Evolutionary conservation across 2,113 vertebrate genomes (phyloP).

Genomic region (Echinops telfairi): DNA sequence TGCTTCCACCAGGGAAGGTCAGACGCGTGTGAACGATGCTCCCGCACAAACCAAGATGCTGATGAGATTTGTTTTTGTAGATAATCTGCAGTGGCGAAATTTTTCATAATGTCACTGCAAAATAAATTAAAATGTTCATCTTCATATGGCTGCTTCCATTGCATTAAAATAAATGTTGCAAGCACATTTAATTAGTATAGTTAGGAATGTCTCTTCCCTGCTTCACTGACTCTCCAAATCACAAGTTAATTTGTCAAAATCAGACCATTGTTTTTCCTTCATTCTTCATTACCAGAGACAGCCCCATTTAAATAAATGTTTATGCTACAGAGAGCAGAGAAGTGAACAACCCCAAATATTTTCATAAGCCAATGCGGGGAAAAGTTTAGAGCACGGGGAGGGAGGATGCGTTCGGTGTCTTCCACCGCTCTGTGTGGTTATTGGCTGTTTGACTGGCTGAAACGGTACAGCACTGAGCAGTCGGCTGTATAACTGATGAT

Average conservation of each 20-base stretch:
- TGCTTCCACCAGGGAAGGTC: constrained; percentile 89
- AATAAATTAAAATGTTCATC: constrained; percentile 96
- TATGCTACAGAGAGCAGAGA: constrained; percentile 92
- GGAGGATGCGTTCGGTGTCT: constrained; percentile 14
- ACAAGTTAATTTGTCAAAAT: constrained; percentile 96
- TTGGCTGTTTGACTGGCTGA: constrained; percentile 85
- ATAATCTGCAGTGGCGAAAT: constrained; percentile 91
- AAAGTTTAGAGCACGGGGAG: constrained; percentile 84
- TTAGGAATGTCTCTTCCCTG: constrained; percentile 93
- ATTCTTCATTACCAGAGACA: constrained; percentile 94
- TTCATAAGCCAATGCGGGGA: constrained; percentile 86
- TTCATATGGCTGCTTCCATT: constrained; percentile 94
- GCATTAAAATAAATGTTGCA: constrained; percentile 95
- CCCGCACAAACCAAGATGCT: constrained; percentile 89
- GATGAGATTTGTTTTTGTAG: constrained; percentile 93
- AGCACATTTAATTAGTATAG: constrained; percentile 95
- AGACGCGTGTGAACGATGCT: constrained; percentile 87
- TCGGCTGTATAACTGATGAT: constrained; percentile 85
- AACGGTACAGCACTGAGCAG: constrained; percentile 85
- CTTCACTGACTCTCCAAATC: constrained; percentile 94
- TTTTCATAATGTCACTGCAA: constrained; percentile 93
- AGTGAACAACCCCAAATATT: constrained; percentile 91
- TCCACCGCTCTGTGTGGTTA: constrained; percentile 73
- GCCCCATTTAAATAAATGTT: constrained; percentile 94
- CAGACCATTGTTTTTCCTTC: constrained; percentile 94